Conservation (phyloP, 2,113 vertebrate species). For the Menura novaehollandiae region DNA sequence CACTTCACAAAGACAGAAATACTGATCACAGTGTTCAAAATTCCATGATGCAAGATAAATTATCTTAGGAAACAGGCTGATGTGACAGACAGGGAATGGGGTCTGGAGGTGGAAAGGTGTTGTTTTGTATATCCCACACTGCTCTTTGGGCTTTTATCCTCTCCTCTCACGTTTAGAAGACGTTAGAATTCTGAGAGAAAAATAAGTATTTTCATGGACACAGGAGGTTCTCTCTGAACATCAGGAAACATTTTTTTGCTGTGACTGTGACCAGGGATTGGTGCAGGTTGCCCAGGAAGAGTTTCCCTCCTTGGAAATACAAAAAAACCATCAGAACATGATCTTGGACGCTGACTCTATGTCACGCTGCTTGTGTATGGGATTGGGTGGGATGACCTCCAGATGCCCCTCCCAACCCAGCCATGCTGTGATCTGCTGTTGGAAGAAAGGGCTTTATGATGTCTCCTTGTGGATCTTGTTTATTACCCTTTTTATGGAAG, state of each 20-base stretch:
- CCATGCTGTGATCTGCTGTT: background rate
- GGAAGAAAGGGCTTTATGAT: background rate
- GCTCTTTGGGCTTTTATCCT: background rate
- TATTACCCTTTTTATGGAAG: background rate
- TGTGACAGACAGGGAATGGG: background rate
- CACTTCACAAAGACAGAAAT: background rate
- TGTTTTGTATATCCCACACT: background rate
- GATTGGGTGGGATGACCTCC: background rate
- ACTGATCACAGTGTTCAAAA: background rate
- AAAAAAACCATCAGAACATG: fast-evolving
- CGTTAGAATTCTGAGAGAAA: background rate
- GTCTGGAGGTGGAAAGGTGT: background rate
- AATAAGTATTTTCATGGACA: background rate
- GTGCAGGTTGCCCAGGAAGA: background rate
- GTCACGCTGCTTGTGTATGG: background rate
- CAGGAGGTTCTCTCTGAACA: background rate
- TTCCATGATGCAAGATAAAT: background rate
- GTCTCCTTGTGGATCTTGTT: background rate
- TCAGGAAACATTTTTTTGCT: background rate
- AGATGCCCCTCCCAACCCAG: background rate
- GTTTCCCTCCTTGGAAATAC: background rate
- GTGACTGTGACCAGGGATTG: background rate
- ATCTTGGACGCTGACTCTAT: background rate
- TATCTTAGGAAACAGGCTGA: background rate
- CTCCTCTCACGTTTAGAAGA: background rate